These are phyloP conservation scores for Holacanthus passer DNA, from an alignment of 2,113 vertebrate species.

Conservation along the genomic window DNA sequence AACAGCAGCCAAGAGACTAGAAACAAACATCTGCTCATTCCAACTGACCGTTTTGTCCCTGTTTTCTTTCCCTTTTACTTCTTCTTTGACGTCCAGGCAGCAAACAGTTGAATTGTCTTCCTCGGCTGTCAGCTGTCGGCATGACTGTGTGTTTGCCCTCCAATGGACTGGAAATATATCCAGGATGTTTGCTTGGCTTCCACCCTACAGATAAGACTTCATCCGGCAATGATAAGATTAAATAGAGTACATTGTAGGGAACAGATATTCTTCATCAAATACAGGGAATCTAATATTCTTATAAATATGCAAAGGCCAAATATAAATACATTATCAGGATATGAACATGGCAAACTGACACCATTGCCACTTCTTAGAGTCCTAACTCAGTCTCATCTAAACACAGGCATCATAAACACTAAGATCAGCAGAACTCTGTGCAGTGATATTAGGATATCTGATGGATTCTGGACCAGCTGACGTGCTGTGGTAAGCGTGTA, in stretches of 20 bases:
- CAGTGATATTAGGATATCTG: too few species aligned
- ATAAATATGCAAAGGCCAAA: neutral
- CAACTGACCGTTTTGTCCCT: neutral
- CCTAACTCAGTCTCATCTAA: neutral
- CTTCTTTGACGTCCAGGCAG: neutral
- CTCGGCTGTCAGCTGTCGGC: slow-evolving; percentile 35
- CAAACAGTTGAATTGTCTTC: slow-evolving; percentile 16
- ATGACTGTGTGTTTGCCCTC: slow-evolving; percentile 28
- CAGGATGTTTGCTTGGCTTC: slow-evolving; percentile 20
- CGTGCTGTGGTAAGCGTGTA: too few species aligned
- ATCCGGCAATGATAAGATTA: slow-evolving; percentile 26
- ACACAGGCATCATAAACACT: neutral
- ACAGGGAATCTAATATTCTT: neutral
- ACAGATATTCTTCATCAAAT: neutral
- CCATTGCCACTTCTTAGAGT: neutral
- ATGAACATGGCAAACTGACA: neutral
- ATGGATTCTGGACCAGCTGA: too few species aligned
- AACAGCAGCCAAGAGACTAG: too few species aligned
- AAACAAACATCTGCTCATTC: neutral
- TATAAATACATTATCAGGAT: neutral
- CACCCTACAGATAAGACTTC: neutral
- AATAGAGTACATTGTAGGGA: neutral
- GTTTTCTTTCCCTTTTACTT: neutral
- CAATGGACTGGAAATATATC: slow-evolving; percentile 46
- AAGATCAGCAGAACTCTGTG: too few species aligned